Evolutionary conservation across 2,797 vertebrate genomes (phyloP), one percentile per base, ranked within the genome.

Genomic region (Salmo trutta): DNA sequence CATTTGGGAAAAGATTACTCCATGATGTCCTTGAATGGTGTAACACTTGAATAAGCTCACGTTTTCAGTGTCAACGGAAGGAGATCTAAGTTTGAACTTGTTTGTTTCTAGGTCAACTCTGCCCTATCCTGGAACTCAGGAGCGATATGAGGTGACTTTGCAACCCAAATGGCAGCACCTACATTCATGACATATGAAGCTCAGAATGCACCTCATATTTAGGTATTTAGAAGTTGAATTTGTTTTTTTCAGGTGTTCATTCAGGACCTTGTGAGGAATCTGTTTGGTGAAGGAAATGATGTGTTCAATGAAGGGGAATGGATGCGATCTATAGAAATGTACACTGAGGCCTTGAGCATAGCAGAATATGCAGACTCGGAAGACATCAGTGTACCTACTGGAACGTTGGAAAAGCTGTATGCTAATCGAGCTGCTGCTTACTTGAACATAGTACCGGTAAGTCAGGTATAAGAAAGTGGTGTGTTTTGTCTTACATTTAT

Each of bases 231-330:
- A 47, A n/a, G 17, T 51, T 70, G 8, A n/a, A 19, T 59, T 56
- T 74, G 5, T 59, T 14, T 47, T 47, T 70, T 27, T 6, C 86
- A 99, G 98, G 92, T 97, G 69, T 99, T 98, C 87, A 94, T 99
- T 82, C 94, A 92, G 78, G 94, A 95, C 66, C 96, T 99, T 1
- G 96, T 99, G 86, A 96, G 91, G 91, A 97, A 98, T 89, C 94
- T 99, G 81, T 99, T 96, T 82, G 96, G 96, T 24, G 98, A 99
- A 91, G 97, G 96, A 77, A 99, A 99, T 70, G 96, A 98, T 4
- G 92, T 96, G 0, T 99, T 96, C 88, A 95, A 88, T 84, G 97
- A 98, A 90, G 91, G 93, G 0, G 94, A 97, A 10, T 97, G 96
- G 96, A 94, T 94, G 1, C 93, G 93, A 82, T 96, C 98, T 3